Base-by-base conservation (phyloP, 2,113 vertebrate genomes). In the Microcebus ravelobensis region DNA sequence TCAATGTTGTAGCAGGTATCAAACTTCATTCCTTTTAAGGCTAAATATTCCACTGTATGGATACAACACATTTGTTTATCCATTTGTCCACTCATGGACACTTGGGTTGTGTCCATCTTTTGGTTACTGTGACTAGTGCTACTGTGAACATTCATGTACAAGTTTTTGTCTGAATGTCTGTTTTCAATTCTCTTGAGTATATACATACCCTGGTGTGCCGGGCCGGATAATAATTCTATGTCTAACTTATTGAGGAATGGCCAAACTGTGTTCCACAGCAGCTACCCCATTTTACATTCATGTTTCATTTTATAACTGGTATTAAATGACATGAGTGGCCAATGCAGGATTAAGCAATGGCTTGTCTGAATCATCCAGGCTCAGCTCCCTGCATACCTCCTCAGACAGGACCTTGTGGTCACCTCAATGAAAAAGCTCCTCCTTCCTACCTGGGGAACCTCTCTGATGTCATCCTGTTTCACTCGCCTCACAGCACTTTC, bases 131-230 rank as follows among this genome's bases (percentile, higher is more conserved):
- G 14, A 81, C 5, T 45, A 91, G 4, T 21, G 15, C 31, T 74
- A 31, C 39, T 79, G 9, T 63, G 2, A 84, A 82, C 17, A 88
- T 34, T 81, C 39, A 87, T 21, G 10, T 23, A 71, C 13, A 87
- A 57, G 6, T 52, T 88, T 86, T 90, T 85, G n/a, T 88, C 29
- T 85, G 31, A 96, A 82, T 36, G 70, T 45, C 13, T 31, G 21
- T 92, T 74, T 90, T 92, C 52, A 70, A 8, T 87, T 87, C 9
- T 68, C 89, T 57, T 13, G n/a, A 18, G 15, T 25, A 31, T 50
- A 36, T 20, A 39, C 34, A 23, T 17, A 65, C 45, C 31, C 67
- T 45, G 9, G 34, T 42, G 18, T 80, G 10, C 45, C 81, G 14
- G 25, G 7, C 77, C 34, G 76, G 11, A 86, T 14, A 25, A 27